These are phyloP conservation scores for Atrina japonica DNA, from an alignment of 2,888 invertebrate species.

Conservation along the genomic window DNA sequence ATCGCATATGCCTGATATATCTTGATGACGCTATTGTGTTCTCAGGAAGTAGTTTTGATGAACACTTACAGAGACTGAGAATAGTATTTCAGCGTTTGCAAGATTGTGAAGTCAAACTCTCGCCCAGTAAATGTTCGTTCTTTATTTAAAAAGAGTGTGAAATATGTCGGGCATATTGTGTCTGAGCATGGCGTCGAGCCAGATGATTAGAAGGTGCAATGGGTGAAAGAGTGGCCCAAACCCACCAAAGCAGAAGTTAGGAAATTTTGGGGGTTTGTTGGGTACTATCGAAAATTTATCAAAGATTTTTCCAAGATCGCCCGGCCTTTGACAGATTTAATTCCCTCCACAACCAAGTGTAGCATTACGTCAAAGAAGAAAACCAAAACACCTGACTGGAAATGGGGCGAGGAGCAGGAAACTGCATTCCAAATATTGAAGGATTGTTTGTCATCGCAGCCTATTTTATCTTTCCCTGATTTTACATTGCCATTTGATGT, in stretches of 20 bases:
- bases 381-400: not conserved
- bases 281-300: conserved; percentile 18
- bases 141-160: not conserved
- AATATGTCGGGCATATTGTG: conserved; percentile 15
- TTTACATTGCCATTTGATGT: not conserved
- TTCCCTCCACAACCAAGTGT: not conserved
- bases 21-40: conserved; percentile 50
- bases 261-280: not conserved
- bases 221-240: conserved; percentile 8
- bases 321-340: conserved; percentile 13
- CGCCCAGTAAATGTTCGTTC: conserved; percentile 24
- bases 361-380: conserved; percentile 10
- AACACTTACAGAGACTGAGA: conserved; percentile 16
- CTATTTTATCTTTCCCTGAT: conserved; percentile 3
- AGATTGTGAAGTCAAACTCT: conserved; percentile 18
- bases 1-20: conserved; percentile 37
- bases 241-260: conserved; percentile 4
- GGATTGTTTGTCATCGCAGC: not conserved
- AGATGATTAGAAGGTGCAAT: not conserved
- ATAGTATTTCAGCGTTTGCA: conserved; percentile 14
- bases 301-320: conserved; percentile 22
- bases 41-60: conserved; percentile 27
- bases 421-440: conserved; percentile 7
- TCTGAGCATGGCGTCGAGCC: not conserved
- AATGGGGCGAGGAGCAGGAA: conserved; percentile 15